Percentiles rank a stretch among this genome's conserved stretches.
These are phyloP conservation scores for Amphimedon queenslandica DNA, from an alignment of 37 sponge, comb jelly and placozoan species.

Conservation along the genomic window DNA sequence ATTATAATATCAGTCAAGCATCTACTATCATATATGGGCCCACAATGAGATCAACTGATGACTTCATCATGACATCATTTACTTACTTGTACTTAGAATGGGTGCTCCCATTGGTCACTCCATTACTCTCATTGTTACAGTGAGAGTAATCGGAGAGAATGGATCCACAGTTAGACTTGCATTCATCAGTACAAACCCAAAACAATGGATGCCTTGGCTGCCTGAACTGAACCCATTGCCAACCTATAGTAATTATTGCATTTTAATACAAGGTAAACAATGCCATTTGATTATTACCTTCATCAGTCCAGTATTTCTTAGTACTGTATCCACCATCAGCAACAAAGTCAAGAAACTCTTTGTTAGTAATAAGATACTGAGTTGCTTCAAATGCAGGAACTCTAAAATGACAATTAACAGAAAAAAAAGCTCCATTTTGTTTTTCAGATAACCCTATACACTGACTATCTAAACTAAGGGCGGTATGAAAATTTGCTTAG, in stretches of 20 bases:
- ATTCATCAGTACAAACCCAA: slow-evolving; percentile 80
- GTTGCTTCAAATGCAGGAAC: slow-evolving; percentile 79
- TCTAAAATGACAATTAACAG: too few relatives aligned
- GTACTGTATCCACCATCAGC: slow-evolving; percentile 64
- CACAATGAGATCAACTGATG: background rate
- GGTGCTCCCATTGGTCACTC: background rate
- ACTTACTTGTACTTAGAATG: slow-evolving; percentile 8
- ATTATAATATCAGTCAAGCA: background rate
- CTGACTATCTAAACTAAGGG: too few relatives aligned
- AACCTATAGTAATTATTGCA: slow-evolving; percentile 44
- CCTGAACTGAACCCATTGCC: slow-evolving; percentile 74
- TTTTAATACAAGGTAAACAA: too few relatives aligned
- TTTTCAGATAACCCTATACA: too few relatives aligned
- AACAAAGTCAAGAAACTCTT: slow-evolving; percentile 83
- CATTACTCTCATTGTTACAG: slow-evolving; percentile 37
- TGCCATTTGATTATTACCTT: too few relatives aligned
- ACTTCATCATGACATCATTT: too few relatives aligned
- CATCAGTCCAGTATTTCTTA: slow-evolving; percentile 78
- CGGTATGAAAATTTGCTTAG: too few relatives aligned
- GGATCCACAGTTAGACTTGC: slow-evolving; percentile 77
- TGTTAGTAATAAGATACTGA: slow-evolving; percentile 72
- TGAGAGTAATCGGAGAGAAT: slow-evolving; percentile 66
- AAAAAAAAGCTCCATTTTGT: too few relatives aligned
- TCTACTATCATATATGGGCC: background rate
- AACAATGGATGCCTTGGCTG: slow-evolving; percentile 74